Percentiles rank a stretch among this genome's conserved stretches.
Evolutionary conservation across 1,140 invertebrate species (phyloP).

Genomic region (Venturia canescens): DNA sequence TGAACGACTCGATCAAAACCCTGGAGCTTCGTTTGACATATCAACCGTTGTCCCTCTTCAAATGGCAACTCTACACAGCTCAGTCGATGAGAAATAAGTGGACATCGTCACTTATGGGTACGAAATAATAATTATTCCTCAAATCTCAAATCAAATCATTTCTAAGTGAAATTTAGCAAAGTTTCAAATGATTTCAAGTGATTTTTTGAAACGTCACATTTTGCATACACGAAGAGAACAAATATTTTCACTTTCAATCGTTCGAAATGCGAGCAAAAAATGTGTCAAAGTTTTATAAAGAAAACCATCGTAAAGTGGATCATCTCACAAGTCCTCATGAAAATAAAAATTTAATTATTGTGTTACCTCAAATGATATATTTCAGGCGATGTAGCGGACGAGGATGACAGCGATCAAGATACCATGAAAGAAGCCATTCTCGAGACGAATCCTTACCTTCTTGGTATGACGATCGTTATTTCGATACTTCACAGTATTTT

Average conservation of each 20-base stretch:
- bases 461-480: constrained; percentile 94
- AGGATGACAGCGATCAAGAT: constrained; percentile 96
- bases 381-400: constrained; percentile 76
- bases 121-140: constrained; percentile 51
- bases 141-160: too few relatives aligned
- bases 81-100: constrained; percentile 93
- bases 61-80: constrained; percentile 98
- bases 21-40: constrained; percentile 89
- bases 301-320: too few relatives aligned
- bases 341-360: background rate
- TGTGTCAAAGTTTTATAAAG: too few relatives aligned
- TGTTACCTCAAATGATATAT: constrained; percentile 23
- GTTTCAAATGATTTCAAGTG: too few relatives aligned
- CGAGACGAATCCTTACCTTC: constrained; percentile 97
- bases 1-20: constrained; percentile 90
- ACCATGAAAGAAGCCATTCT: constrained; percentile 97
- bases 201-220: too few relatives aligned
- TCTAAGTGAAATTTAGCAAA: too few relatives aligned
- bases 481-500: constrained; percentile 98
- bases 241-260: too few relatives aligned
- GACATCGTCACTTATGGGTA: constrained; percentile 75
- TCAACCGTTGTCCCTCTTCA: constrained; percentile 95
- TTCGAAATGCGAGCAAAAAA: too few relatives aligned
- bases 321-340: too few relatives aligned
- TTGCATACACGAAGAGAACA: too few relatives aligned